A percentile compares a stretch with the other conserved stretches of the same genome.
phyloP scores from a whole-genome alignment of 2,888 invertebrate species.

The Antitype chi region DNA sequence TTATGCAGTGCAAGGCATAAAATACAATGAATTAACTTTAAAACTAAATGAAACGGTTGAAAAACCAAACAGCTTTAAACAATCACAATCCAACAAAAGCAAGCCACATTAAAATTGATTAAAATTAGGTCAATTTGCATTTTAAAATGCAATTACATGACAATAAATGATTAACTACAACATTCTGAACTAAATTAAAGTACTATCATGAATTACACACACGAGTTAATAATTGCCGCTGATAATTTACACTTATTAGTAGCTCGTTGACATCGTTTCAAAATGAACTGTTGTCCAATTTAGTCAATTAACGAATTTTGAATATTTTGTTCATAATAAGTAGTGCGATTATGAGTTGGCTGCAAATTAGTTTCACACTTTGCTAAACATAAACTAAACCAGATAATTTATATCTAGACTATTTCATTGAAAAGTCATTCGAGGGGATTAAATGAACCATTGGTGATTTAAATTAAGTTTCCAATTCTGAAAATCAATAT shows the following conservation, averaged over 20 bases:
- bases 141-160: conserved; percentile 39
- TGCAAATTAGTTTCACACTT: neutral
- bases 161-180: conserved; percentile 39
- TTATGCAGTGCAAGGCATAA: no score
- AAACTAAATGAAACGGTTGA: neutral
- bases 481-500: no score
- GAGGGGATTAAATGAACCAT: no score
- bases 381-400: neutral
- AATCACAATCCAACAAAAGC: neutral
- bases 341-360: neutral
- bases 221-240: conserved; percentile 33
- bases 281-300: conserved; percentile 21
- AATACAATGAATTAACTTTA: neutral
- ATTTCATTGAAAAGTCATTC: no score
- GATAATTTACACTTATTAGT: conserved; percentile 40
- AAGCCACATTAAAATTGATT: conserved; percentile 15
- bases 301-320: neutral
- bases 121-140: conserved; percentile 28
- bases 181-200: conserved; percentile 45
- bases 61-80: conserved; percentile 14
- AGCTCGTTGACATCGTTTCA: conserved; percentile 13
- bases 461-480: no score
- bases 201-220: conserved; percentile 44
- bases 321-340: no score
- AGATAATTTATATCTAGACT: no score